Percentiles rank a stretch among this genome's conserved stretches.
phyloP scores from a whole-genome alignment of 2,797 vertebrate species.

The Anolis apletophallus region DNA sequence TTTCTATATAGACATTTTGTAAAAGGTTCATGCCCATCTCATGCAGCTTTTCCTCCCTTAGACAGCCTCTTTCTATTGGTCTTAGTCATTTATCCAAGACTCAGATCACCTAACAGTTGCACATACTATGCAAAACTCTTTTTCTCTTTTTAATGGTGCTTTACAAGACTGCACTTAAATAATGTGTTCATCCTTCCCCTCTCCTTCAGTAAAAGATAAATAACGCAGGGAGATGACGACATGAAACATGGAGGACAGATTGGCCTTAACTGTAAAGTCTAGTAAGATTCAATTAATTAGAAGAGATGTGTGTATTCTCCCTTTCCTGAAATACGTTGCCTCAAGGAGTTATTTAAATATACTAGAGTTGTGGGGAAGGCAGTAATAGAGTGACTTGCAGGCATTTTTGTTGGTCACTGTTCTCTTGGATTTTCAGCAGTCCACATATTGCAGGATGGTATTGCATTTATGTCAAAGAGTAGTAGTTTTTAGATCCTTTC shows the following conservation, averaged over 20 bases:
- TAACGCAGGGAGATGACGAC: neutral
- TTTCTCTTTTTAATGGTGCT: neutral
- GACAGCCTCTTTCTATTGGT: neutral
- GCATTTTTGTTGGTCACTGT: constrained; percentile 11
- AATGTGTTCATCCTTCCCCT: neutral
- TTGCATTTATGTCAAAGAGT: rapidly evolving
- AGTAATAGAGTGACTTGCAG: neutral
- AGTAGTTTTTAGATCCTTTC: constrained; percentile 49
- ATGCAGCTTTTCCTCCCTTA: neutral
- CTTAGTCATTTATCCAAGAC: neutral
- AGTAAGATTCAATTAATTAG: neutral
- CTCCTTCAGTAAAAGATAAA: neutral
- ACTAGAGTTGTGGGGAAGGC: rapidly evolving
- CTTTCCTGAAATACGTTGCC: neutral
- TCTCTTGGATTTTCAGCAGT: neutral
- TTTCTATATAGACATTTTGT: neutral
- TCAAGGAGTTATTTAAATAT: rapidly evolving
- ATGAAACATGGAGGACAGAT: neutral
- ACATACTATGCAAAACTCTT: neutral
- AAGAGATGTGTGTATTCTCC: neutral
- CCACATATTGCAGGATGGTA: neutral
- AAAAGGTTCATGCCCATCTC: neutral
- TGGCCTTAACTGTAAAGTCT: constrained; percentile 19
- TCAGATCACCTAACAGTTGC: neutral
- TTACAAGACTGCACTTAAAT: no score